Base-by-base conservation (phyloP, 2,888 invertebrate species). In the Petrophora chlorosata region DNA sequence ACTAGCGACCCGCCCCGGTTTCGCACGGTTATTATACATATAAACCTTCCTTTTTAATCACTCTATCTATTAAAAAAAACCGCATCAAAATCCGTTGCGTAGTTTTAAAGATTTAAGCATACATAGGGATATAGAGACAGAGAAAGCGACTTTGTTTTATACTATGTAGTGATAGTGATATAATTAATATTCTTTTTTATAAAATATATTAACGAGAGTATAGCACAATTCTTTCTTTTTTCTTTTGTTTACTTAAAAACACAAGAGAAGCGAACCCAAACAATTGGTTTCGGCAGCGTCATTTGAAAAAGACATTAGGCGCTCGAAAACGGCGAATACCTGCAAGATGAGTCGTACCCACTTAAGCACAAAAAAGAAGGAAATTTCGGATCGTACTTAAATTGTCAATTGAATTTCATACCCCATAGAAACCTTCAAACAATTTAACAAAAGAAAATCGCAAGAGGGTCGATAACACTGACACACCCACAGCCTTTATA, bases 371-470 rank as follows among this genome's bases (percentile, higher is more conserved):
- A 57, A 61, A 59, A 57, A 63, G 63, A 55, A 57, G 56, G 63
- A 61, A 53, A 44, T 55, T 45, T 3, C 45, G 49, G 30, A 53
- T 57, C 49, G 44, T 51, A 45, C 57, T 49, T 45, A 56, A 53
- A 60, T 53, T 55, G 60, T 45, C 70, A 70, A 71, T 72, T 67
- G 71, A 70, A 68, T 71, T 70, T 61, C 41, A 54, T 49, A 55
- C 56, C 55, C 48, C 46, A 19, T 50, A 53, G 51, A 55, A 40
- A 34, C 40, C 47, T 54, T 49, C 32, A 39, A 44, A 53, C 49
- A 46, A 60, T 43, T 52, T 60, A 59, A 59, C 57, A 61, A 53
- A 63, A 63, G 57, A 43, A 58, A 59, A 61, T 59, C 47, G 53
- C 46, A 58, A 59, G 55, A 62, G 59, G 34, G 13, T 36, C 38